Conservation (phyloP, 2,797 vertebrate genomes). For the Coracias cyanogaster region DNA sequence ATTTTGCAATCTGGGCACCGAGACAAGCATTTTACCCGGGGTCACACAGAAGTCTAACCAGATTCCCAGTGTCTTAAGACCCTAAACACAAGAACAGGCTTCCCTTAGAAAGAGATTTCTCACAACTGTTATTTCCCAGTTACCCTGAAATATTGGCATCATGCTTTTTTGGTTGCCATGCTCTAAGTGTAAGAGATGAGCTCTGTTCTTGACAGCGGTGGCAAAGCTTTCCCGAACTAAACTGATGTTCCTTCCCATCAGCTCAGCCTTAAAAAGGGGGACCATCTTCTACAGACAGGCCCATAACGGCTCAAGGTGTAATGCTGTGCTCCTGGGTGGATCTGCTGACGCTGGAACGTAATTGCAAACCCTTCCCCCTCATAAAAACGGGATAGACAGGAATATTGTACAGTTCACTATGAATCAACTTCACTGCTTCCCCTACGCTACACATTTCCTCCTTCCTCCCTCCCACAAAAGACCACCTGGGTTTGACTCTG, state of each 20-base stretch:
- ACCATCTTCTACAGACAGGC: background rate
- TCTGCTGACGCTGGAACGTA: background rate
- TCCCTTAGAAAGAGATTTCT: background rate
- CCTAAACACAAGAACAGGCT: background rate
- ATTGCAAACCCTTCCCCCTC: background rate
- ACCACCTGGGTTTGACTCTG: background rate
- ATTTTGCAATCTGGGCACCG: background rate
- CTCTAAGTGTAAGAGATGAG: background rate
- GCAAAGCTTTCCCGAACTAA: background rate
- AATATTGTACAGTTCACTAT: background rate
- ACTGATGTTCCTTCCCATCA: background rate
- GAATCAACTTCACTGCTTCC: background rate
- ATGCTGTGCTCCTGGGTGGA: background rate
- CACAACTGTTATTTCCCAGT: background rate
- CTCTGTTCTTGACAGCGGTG: background rate
- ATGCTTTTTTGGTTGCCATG: background rate
- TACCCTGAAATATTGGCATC: background rate
- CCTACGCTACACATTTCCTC: background rate
- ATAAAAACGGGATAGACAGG: background rate
- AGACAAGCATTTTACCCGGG: background rate
- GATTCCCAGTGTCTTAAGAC: background rate
- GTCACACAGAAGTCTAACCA: background rate
- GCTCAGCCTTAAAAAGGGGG: background rate
- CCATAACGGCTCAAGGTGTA: background rate
- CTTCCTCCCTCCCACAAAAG: background rate